phyloP scores from a whole-genome alignment of 1,140 invertebrate genomes.

The Araneus ventricosus region DNA sequence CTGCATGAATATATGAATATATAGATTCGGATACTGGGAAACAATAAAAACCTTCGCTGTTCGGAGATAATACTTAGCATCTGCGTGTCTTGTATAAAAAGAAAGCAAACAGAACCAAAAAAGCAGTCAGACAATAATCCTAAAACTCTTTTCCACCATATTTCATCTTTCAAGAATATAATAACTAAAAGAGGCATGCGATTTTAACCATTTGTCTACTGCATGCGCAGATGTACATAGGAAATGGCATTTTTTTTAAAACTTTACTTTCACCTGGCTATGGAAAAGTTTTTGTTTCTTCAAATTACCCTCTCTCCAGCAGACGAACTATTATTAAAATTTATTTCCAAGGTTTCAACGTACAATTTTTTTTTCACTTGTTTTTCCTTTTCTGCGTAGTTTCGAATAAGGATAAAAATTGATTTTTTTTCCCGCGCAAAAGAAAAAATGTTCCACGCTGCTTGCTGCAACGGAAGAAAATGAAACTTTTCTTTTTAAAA shows the following conservation, averaged over 20 bases:
- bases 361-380: constrained; percentile 17
- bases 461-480: constrained; percentile 18
- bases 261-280: not conserved
- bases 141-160: constrained; percentile 28
- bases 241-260: constrained; percentile 2
- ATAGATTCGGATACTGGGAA: not conserved
- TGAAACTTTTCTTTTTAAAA: constrained; percentile 22
- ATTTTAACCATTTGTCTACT: constrained; percentile 61
- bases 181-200: not conserved
- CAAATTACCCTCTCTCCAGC: constrained; percentile 3
- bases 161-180: constrained; percentile 39
- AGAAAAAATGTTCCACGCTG: constrained; percentile 8
- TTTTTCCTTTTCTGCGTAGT: constrained; percentile 2
- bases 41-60: not conserved
- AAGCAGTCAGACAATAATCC: constrained; percentile 16
- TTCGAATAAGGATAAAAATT: not conserved
- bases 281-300: not conserved
- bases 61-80: constrained; percentile 17
- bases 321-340: constrained; percentile 68
- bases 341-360: constrained; percentile 67
- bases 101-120: not conserved
- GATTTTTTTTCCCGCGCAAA: not conserved
- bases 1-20: not conserved
- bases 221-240: not conserved
- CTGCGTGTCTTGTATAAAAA: not conserved